Percentiles rank a stretch among this genome's conserved stretches.
Conservation (phyloP, 2,797 vertebrate species). For the Eulemur albifrons region DNA sequence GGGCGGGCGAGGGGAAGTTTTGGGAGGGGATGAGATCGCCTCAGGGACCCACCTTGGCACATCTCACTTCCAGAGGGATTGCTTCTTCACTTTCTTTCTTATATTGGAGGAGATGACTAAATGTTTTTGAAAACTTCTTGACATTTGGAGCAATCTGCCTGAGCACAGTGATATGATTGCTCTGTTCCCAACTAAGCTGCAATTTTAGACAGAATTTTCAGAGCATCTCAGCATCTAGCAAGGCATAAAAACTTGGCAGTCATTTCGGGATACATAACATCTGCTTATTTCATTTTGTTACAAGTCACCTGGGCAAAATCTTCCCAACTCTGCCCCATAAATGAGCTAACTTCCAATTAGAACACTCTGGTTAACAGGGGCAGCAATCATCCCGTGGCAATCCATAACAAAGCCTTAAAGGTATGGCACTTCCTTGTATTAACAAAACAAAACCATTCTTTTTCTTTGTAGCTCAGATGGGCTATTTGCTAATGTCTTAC, state of each 20-base stretch:
- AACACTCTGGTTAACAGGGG: constrained; percentile 21
- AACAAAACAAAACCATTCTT: constrained; percentile 40
- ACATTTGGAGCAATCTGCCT: not conserved
- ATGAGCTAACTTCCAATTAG: constrained; percentile 54
- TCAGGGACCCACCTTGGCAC: not conserved
- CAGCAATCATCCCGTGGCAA: not conserved
- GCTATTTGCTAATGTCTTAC: constrained; percentile 47
- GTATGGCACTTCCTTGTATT: not conserved
- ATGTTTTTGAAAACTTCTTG: constrained; percentile 31
- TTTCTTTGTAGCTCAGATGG: not conserved
- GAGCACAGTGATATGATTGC: constrained; percentile 37
- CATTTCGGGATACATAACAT: constrained; percentile 58
- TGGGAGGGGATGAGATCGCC: not conserved
- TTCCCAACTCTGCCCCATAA: constrained; percentile 53
- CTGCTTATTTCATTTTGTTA: constrained; percentile 68
- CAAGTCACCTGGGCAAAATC: constrained; percentile 71
- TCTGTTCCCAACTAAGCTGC: constrained; percentile 42
- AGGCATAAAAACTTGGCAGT: constrained; percentile 65
- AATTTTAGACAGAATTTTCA: constrained; percentile 52
- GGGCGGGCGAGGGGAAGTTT: not conserved
- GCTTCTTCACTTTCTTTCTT: constrained; percentile 25
- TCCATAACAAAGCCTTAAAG: not conserved
- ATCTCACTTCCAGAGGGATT: not conserved
- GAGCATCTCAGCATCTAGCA: constrained; percentile 44
- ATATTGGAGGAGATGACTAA: constrained; percentile 1